Base-by-base conservation (phyloP, 1,140 invertebrate species). In the Heterodera carotae region DNA sequence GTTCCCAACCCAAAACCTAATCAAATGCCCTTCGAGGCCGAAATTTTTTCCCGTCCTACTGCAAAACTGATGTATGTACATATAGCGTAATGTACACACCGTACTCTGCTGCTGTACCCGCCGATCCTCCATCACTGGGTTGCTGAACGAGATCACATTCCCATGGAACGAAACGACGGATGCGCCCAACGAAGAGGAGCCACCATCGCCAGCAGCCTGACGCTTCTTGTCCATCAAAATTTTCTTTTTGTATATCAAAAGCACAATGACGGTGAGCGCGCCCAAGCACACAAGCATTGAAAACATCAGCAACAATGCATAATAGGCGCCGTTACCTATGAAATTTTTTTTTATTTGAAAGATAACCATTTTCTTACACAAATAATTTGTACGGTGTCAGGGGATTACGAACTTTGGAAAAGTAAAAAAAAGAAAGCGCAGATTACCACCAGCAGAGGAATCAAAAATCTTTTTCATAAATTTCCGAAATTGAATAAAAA, bases 61-160 rank as follows among this genome's bases (percentile, higher is more conserved):
- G 12, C 39, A 43, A 12, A 8, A 43, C 39, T 43, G 10, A n/a
- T n/a, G n/a, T n/a, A n/a, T n/a, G n/a, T n/a, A n/a, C n/a, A n/a
- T n/a, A n/a, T 3, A 15, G 1, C 4, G 36, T 56, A 34, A 29
- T 60, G 78, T 43, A 18, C 31, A 69, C 15, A 43, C 53, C 77
- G 75, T 36, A 70, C 76, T 68, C 84, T 84, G 33, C 67, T 64
- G 69, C 1, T 56, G 59, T 10, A 62, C n/a, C 27, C 71, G 27
- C 27, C 64, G 31, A 43, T 34, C 71, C 34, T 88, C 86, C 15
- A 87, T 69, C 12, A 87, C 86, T 8, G 85, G 85, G 75, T 87
- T 87, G 59, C 78, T 80, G 80, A 87, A 87, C 15, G 86, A 88
- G 39, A 87, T 87, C 7, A 87, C 86, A 72, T 87, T 87, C 27